Evolutionary conservation across 1,140 invertebrate genomes (phyloP), one percentile per base, ranked within the genome.

Genomic region (Cyrtorhinus lividipennis): DNA sequence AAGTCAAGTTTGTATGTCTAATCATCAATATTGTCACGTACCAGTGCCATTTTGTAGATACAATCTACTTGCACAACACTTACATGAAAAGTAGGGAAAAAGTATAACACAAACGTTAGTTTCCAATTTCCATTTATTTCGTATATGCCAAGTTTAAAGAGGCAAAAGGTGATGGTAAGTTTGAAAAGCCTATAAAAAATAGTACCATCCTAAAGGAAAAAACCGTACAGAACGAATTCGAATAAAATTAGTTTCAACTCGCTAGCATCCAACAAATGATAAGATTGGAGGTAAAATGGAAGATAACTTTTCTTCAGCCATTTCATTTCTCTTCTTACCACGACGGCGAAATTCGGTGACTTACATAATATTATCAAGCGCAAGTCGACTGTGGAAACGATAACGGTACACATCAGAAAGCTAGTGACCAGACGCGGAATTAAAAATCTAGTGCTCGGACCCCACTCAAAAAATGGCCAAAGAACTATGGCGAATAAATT

Each of bases 71-170:
- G n/a, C n/a, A n/a, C n/a, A n/a, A n/a, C n/a, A n/a, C n/a, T n/a
- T n/a, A n/a, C n/a, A n/a, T n/a, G n/a, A n/a, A n/a, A n/a, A n/a
- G n/a, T n/a, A n/a, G n/a, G n/a, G n/a, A n/a, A n/a, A n/a, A n/a
- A n/a, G n/a, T n/a, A n/a, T n/a, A n/a, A n/a, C n/a, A n/a, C n/a
- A n/a, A n/a, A n/a, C n/a, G n/a, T 38, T 53, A 53, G 48, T 53
- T 53, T 22, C 20, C 8, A 53, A 53, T 53, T 53, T 53, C 48
- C 48, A 53, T 53, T 53, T 53, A 53, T 53, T n/a, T 53, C 48
- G 48, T 53, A 53, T 53, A 53, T 53, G 48, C 48, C 48, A 53
- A 53, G 48, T 53, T n/a, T 53, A 15, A 53, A 53, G 48, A 53
- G 48, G 48, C 48, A 53, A 53, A 53, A 53, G 48, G 48, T 53